Evolutionary conservation across 2,113 vertebrate species (phyloP), one percentile per base, ranked within the genome.

Genomic region (Numida meleagris): DNA sequence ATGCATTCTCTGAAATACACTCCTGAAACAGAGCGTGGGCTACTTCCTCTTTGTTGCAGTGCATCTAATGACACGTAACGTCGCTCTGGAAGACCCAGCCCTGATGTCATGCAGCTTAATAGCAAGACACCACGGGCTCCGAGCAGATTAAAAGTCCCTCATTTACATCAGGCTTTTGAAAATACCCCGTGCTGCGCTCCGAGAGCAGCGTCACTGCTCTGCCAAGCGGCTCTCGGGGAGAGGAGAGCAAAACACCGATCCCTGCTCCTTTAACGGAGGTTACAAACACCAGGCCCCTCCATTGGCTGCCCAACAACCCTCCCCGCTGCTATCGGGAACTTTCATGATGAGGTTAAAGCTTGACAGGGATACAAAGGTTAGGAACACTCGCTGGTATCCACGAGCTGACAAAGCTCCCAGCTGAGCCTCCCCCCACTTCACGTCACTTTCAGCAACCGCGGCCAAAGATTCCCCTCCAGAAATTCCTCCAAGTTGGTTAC

Each of bases 331-430:
- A 34, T 93, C 95, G 40, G 93, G 95, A 95, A 82, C 86, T 63
- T 96, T 96, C 95, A 63, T 46, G 88, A 67, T 0, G 82, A 94
- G 92, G 93, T 96, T 95, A 96, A 94, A 96, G 94, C 94, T 95
- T 93, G 91, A 89, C 96, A 97, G 94, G 58, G 95, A 90, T 40
- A 93, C 94, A 96, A 97, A 94, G 94, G 94, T 96, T 93, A 84
- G 93, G 90, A 81, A 61, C 91, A 29, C 94, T 79, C 86, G 53
- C 70, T 66, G 92, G 66, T 53, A 46, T 13, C 82, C 82, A 13
- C 1, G 6, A 62, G 91, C 94, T 95, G 93, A 95, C 95, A 77
- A 87, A 94, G 95, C 91, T 90, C 63, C 58, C 88, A 12, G 87
- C 81, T 16, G 27, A 51, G 91, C 45, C 48, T 24, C 86, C 83